phyloP scores from a whole-genome alignment of 2,113 vertebrate species.

The Rostratula benghalensis region DNA sequence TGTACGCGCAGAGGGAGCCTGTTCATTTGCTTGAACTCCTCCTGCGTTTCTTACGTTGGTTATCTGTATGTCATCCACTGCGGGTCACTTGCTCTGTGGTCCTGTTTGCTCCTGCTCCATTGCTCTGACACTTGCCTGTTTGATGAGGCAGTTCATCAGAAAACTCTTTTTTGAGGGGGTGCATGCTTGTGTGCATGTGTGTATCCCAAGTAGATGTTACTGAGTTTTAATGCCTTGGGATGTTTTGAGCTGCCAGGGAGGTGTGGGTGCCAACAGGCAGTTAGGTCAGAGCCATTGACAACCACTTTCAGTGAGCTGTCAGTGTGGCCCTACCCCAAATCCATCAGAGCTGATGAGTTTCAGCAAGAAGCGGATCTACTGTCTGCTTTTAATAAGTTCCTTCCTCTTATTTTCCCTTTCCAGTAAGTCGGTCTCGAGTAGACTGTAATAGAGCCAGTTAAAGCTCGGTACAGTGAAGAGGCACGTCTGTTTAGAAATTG shows the following conservation, averaged over 20 bases:
- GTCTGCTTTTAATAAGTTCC: not conserved
- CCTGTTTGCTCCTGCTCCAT: accelerated
- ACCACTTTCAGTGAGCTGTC: not conserved
- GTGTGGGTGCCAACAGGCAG: accelerated
- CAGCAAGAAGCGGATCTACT: not conserved
- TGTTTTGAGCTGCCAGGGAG: not conserved
- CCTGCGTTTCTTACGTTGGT: not conserved
- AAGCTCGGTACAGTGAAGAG: not conserved
- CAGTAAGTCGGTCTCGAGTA: not conserved
- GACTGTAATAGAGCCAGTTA: not conserved
- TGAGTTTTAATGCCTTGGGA: not conserved
- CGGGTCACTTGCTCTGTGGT: not conserved
- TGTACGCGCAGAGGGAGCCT: not conserved
- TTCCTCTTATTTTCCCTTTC: not conserved
- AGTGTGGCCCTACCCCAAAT: accelerated
- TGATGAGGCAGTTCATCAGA: not conserved
- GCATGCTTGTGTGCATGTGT: accelerated
- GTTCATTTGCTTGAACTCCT: not conserved
- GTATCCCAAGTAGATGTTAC: not conserved
- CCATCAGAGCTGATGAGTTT: not conserved
- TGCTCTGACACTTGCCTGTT: not conserved
- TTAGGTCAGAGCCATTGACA: accelerated
- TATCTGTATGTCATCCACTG: not conserved
- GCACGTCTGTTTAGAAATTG: not conserved
- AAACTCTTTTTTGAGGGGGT: not conserved